Percentiles rank a stretch among this genome's conserved stretches.
Conservation (phyloP, 2,888 invertebrate genomes). For the Monochamus alternatus region DNA sequence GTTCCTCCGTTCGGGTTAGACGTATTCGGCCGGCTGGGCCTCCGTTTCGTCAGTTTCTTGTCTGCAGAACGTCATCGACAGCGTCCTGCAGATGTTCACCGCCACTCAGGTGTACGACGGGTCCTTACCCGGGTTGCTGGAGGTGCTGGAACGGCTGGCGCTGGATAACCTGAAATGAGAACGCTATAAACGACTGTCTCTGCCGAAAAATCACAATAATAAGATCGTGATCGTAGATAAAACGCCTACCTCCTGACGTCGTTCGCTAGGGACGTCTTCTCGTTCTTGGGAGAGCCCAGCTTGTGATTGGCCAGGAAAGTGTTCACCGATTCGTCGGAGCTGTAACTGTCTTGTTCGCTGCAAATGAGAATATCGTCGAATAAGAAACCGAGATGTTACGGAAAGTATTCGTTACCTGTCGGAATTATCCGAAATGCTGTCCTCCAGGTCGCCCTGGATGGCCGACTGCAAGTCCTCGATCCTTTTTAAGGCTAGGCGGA, state of each 20-base stretch:
- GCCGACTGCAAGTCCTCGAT: constrained; percentile 95
- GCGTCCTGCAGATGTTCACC: constrained; percentile 68
- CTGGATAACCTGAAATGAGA: constrained; percentile 57
- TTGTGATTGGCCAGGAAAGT: constrained; percentile 78
- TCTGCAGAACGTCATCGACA: constrained; percentile 69
- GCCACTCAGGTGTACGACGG: constrained; percentile 70
- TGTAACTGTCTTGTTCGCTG: constrained; percentile 79
- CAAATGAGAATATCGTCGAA: constrained; percentile 54
- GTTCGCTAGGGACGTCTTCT: constrained; percentile 49
- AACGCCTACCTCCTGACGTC: constrained; percentile 57
- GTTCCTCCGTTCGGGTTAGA: constrained; percentile 41
- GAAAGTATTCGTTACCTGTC: constrained; percentile 73
- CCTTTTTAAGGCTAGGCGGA: constrained; percentile 89
- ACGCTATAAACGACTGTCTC: background rate
- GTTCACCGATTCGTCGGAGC: constrained; percentile 79
- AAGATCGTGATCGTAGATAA: background rate
- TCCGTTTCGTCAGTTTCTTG: constrained; percentile 51
- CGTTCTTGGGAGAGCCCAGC: constrained; percentile 63
- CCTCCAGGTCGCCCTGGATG: constrained; percentile 87
- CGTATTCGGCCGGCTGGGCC: constrained; percentile 55
- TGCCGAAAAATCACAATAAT: too few relatives aligned
- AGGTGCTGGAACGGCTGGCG: constrained; percentile 65
- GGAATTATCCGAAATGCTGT: constrained; percentile 79
- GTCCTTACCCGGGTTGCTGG: constrained; percentile 64
- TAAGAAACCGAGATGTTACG: background rate